These are phyloP conservation scores for Ctenicera cuprea DNA, from an alignment of 2,888 invertebrate genomes.

Conservation along the genomic window DNA sequence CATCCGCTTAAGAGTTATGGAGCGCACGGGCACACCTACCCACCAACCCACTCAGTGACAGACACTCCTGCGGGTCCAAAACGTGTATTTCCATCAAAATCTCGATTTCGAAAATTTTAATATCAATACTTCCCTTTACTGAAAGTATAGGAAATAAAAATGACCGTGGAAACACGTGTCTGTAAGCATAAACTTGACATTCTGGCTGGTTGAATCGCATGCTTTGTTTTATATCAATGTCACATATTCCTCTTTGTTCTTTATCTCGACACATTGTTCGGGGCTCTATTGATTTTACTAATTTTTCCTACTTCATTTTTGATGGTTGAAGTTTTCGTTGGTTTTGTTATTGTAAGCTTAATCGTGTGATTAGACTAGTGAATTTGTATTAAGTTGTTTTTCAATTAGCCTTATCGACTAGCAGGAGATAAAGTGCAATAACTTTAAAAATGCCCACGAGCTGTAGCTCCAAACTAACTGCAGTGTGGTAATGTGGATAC, in stretches of 20 bases:
- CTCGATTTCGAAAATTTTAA: no score
- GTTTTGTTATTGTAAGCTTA: neutral
- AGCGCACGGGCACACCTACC: no score
- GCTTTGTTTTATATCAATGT: slow-evolving; percentile 27
- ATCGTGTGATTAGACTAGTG: neutral
- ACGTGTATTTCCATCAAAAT: no score
- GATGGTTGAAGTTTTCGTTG: no score
- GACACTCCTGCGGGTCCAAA: no score
- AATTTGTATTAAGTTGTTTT: neutral
- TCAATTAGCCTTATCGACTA: neutral
- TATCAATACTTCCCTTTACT: no score
- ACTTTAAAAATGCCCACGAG: slow-evolving; percentile 32
- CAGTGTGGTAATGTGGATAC: slow-evolving; percentile 22
- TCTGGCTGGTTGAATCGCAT: no score
- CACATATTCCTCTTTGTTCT: slow-evolving; percentile 24
- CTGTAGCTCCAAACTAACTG: neutral
- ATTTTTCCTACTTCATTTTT: slow-evolving; percentile 13
- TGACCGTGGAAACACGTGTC: no score
- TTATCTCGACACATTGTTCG: slow-evolving; percentile 14
- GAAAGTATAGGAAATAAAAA: no score
- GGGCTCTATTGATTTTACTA: slow-evolving; percentile 16
- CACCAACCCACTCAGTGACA: no score
- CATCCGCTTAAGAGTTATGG: no score
- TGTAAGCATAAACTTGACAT: no score
- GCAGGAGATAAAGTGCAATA: slow-evolving; percentile 17